Evolutionary conservation across 2,888 invertebrate genomes (phyloP), one percentile per base, ranked within the genome.

Genomic region (Monopis laevigella): DNA sequence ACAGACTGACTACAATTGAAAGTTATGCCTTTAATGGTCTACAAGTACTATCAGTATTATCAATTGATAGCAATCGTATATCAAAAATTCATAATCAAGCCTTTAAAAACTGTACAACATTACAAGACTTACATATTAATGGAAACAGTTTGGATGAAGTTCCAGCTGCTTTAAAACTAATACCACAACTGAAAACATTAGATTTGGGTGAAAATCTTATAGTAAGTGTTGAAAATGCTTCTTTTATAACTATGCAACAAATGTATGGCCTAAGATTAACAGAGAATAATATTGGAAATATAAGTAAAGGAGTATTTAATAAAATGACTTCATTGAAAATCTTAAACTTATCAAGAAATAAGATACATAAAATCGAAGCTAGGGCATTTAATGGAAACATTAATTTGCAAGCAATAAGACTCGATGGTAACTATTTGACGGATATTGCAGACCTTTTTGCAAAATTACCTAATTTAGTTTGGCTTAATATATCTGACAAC

Each of bases 181-280:
- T 92, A 51, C 88, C 89, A 34, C 85, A 89, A 57, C 70, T 95
- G 45, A 88, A 89, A 66, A 89, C 89, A 13, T 77, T 96, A 46
- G 92, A 93, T 69, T 82, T 96, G 51, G 92, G 92, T 18, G 91
- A 92, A 72, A 96, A 95, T 71, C 86, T 89, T 58, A 90, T 96
- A 54, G 85, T 87, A 40, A 84, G 85, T 51, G 84, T 95, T 53
- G 88, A 86, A 53, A 89, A 90, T 61, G 86, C 88, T 43, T 90
- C 91, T n/a, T 90, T 94, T 58, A 85, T 86, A 63, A 86, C 88
- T 51, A 85, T 94, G 84, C 85, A 86, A 53, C 89, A 90, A 58
- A 85, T 96, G 62, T 89, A 89, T 58, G 89, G 92, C 14, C 77
- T 96, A 44, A 83, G 93, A 55, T 72, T 96, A 45, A 92, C 93